A percentile compares a stretch with the other conserved stretches of the same genome.
phyloP scores from a whole-genome alignment of 2,888 invertebrate genomes.

The Capitulum mitella region DNA sequence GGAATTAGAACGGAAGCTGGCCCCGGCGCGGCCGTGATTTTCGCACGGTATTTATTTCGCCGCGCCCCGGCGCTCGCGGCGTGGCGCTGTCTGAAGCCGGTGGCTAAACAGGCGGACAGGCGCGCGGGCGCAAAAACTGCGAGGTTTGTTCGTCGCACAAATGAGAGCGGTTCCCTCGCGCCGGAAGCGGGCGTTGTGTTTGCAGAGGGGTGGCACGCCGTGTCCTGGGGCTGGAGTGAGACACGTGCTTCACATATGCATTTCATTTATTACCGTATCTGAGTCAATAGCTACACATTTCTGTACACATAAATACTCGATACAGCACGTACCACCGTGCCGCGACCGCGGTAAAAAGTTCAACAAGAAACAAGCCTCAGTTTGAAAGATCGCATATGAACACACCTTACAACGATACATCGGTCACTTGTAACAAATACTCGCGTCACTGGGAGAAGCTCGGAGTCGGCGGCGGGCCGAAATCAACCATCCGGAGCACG shows the following conservation, averaged over 20 bases:
- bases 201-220: not conserved
- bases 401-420: not conserved
- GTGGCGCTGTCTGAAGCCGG: not conserved
- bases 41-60: slow-evolving; percentile 16
- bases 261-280: slow-evolving; percentile 13
- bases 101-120: slow-evolving; percentile 9
- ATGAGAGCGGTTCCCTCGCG: not conserved
- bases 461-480: not conserved
- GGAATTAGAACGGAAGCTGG: slow-evolving; percentile 10
- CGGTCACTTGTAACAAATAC: slow-evolving; percentile 2
- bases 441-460: slow-evolving; percentile 10
- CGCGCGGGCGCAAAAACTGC: not conserved
- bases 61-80: not conserved
- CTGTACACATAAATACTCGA: slow-evolving; percentile 17
- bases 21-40: not conserved
- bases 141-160: not conserved
- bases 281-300: slow-evolving; percentile 16
- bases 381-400: slow-evolving; percentile 20
- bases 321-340: not conserved
- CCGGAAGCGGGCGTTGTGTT: not conserved
- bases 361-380: slow-evolving; percentile 22
- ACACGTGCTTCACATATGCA: not conserved
- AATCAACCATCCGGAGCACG: not conserved
- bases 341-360: slow-evolving; percentile 4
- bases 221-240: not conserved